These are phyloP conservation scores for Parotocinclus haroldoi DNA, from an alignment of 2,797 vertebrate species.

Conservation along the genomic window DNA sequence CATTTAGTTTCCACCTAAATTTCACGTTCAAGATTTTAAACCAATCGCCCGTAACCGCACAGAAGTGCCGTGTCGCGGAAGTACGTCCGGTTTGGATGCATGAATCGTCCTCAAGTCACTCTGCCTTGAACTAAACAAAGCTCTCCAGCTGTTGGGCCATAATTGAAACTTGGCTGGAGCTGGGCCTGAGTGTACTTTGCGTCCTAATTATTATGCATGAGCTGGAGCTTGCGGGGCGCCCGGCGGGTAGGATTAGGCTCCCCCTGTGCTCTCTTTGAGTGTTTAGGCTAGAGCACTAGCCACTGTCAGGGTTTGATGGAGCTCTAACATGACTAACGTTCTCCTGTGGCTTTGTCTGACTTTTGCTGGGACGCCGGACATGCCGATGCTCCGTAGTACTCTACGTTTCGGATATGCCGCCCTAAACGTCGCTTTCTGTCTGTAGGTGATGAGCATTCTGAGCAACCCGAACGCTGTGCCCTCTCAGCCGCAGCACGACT, in stretches of 20 bases:
- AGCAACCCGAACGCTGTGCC: constrained; percentile 87
- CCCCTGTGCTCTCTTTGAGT: constrained; percentile 78
- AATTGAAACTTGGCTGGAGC: constrained; percentile 23
- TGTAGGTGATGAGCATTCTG: constrained; percentile 96
- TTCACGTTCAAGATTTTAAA: too few species aligned
- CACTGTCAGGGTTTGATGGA: constrained; percentile 10
- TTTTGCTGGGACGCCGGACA: too few species aligned
- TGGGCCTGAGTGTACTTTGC: constrained; percentile 70
- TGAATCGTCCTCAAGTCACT: too few species aligned
- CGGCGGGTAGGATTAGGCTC: constrained; percentile 72
- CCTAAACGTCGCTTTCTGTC: background rate
- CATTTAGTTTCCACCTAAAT: too few species aligned
- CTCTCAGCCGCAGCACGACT: constrained; percentile 90
- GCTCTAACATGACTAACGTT: background rate
- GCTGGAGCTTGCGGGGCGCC: constrained; percentile 60
- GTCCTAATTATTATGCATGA: constrained; percentile 79
- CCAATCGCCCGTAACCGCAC: too few species aligned
- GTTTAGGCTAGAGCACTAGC: constrained; percentile 37
- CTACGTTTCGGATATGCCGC: too few species aligned
- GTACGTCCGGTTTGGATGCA: too few species aligned
- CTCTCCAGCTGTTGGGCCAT: background rate
- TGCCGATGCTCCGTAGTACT: too few species aligned
- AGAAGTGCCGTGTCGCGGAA: too few species aligned
- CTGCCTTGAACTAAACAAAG: background rate
- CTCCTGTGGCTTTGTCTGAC: background rate